phyloP scores from a whole-genome alignment of 1,140 invertebrate genomes.

The Chionoecetes opilio region DNA sequence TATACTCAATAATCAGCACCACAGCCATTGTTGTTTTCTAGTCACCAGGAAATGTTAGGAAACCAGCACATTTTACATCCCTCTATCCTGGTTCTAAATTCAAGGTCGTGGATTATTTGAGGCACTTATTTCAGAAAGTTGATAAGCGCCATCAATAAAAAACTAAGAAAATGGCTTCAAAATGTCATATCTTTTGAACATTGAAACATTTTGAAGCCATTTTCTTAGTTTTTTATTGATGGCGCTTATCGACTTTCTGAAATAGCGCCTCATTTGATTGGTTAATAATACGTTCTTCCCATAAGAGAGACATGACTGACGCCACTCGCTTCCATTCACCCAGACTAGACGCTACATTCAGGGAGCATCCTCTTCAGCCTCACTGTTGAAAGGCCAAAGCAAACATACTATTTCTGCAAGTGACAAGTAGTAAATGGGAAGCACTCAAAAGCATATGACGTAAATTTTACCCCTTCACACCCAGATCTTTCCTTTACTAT shows the following conservation, averaged over 20 bases:
- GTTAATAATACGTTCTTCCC: not conserved
- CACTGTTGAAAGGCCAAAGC: not conserved
- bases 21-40: not conserved
- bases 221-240: too few relatives aligned
- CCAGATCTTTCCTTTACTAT: too few relatives aligned
- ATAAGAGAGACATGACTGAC: slow-evolving; percentile 38
- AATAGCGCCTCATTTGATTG: not conserved
- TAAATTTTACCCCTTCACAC: too few relatives aligned
- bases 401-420: not conserved
- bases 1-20: not conserved
- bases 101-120: too few relatives aligned
- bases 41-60: not conserved
- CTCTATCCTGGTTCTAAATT: not conserved
- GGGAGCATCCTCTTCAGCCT: not conserved
- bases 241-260: too few relatives aligned
- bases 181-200: too few relatives aligned
- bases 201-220: too few relatives aligned
- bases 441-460: not conserved
- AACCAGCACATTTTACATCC: not conserved
- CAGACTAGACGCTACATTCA: slow-evolving; percentile 72
- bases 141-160: too few relatives aligned
- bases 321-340: slow-evolving; percentile 53
- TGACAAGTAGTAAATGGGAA: not conserved
- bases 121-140: too few relatives aligned
- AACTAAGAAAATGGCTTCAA: too few relatives aligned